Conservation (phyloP, 64 coral and sea anemone genomes). For the Astreopora myriophthalma region DNA sequence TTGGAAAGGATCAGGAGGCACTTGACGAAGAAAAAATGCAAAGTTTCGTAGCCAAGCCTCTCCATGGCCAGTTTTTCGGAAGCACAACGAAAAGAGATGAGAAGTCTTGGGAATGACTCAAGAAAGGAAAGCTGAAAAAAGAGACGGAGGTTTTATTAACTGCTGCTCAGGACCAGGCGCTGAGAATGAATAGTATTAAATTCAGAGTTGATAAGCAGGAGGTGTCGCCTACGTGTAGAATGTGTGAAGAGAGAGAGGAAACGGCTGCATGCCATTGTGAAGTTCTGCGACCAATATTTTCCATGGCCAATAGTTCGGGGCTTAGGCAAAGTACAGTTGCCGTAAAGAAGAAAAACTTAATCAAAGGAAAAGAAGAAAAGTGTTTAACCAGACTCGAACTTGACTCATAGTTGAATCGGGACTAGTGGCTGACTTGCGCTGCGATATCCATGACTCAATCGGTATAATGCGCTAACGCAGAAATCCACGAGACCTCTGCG, state of each 20-base stretch:
- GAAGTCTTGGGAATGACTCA: not conserved
- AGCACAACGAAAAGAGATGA: not conserved
- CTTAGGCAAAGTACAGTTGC: not conserved
- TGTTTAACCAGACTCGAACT: too few species aligned
- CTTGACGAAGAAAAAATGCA: not conserved
- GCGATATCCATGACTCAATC: too few species aligned
- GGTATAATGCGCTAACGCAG: too few species aligned
- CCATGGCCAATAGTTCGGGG: too few species aligned
- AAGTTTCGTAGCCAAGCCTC: too few species aligned
- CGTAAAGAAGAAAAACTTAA: too few species aligned
- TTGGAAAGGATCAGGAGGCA: not conserved
- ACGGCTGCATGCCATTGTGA: not conserved
- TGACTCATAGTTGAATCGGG: too few species aligned
- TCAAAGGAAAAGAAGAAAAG: too few species aligned
- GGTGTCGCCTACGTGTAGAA: not conserved
- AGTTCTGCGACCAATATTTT: too few species aligned
- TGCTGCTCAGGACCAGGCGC: not conserved
- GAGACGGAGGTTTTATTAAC: not conserved
- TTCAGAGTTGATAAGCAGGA: not conserved
- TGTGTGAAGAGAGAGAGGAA: not conserved
- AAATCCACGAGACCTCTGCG: too few species aligned
- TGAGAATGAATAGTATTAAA: not conserved
- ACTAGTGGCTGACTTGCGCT: too few species aligned
- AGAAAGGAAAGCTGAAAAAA: slow-evolving; percentile 24
- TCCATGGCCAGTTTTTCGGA: too few species aligned